A percentile compares a stretch with the other conserved stretches of the same genome.
Conservation (phyloP, 2,113 vertebrate genomes). For the Gallinago undulata region DNA sequence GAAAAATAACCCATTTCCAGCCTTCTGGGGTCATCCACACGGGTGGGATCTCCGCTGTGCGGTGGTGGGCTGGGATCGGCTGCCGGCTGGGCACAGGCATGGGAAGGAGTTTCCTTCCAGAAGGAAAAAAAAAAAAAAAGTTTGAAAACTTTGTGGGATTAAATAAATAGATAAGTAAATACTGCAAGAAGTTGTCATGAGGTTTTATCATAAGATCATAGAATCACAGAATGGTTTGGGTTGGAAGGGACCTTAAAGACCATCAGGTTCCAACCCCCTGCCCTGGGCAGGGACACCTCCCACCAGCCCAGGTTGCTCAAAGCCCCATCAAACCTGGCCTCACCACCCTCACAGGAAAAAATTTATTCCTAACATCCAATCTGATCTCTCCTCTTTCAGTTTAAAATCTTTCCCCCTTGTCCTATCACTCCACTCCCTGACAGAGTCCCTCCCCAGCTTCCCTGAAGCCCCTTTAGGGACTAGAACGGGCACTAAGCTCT, state of each 20-base stretch:
- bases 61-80: not conserved
- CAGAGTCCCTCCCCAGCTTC: not conserved
- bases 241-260: not conserved
- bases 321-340: not conserved
- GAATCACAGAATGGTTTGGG: not conserved
- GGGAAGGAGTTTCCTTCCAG: not conserved
- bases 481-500: not conserved
- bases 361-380: not conserved
- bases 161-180: not conserved
- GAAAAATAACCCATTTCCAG: conserved; percentile 40
- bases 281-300: not conserved
- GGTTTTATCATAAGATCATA: not conserved
- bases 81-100: not conserved
- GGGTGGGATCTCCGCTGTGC: not conserved
- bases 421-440: not conserved
- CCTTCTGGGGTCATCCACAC: not conserved
- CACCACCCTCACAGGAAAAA: not conserved
- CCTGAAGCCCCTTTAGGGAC: not conserved
- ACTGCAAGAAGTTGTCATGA: not conserved
- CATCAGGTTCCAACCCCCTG: not conserved
- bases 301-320: not conserved
- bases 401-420: not conserved
- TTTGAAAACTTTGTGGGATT: not conserved
- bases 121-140: not conserved
- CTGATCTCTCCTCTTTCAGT: not conserved